Percentiles rank a stretch among this genome's conserved stretches.
Conservation (phyloP, 2,113 vertebrate genomes). For the Saguinus midas region DNA sequence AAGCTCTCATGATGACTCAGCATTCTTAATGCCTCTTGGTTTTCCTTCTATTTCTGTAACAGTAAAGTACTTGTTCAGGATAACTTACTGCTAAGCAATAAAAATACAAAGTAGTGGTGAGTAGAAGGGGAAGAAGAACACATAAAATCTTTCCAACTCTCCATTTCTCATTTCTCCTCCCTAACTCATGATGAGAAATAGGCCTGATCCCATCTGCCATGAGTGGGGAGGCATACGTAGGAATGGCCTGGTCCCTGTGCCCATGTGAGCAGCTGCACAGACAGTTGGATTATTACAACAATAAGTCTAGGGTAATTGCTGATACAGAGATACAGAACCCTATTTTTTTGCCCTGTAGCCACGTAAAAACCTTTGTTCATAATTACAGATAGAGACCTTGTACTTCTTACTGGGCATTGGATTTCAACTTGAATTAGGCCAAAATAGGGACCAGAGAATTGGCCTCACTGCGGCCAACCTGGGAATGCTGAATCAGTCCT, state of each 20-base stretch:
- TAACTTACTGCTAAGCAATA: not conserved
- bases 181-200: too few relatives aligned
- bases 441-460: not conserved
- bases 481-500: slow-evolving; percentile 66
- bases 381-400: not conserved
- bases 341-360: slow-evolving; percentile 37
- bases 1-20: not conserved
- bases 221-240: not conserved
- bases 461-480: not conserved
- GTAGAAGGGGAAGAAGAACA: not conserved
- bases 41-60: not conserved
- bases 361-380: slow-evolving; percentile 40
- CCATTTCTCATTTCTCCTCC: not conserved
- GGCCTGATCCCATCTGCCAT: not conserved
- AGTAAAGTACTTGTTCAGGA: not conserved
- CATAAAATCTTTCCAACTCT: not conserved
- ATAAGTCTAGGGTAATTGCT: slow-evolving; percentile 24
- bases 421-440: slow-evolving; percentile 52
- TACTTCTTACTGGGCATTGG: slow-evolving; percentile 31
- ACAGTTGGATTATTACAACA: not conserved
- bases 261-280: not conserved
- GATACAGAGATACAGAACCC: slow-evolving; percentile 48
- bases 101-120: not conserved
- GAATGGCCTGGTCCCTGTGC: not conserved
- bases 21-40: not conserved